A percentile compares a stretch with the other conserved stretches of the same genome.
These are phyloP conservation scores for Callimorpha dominula DNA, from an alignment of 2,888 invertebrate species.

Conservation along the genomic window DNA sequence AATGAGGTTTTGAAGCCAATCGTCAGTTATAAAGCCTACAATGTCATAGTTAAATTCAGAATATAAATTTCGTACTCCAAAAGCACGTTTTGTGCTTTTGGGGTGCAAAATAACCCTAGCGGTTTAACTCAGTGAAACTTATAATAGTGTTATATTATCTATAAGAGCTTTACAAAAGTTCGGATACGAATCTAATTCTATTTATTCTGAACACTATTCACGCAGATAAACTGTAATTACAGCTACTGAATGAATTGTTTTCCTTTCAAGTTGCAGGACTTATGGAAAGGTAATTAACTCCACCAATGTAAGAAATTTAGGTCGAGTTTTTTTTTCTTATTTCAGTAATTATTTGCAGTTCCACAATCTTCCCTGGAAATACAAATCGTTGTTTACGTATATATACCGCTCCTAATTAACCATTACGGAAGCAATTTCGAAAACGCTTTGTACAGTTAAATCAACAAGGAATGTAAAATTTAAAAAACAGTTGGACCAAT, in stretches of 20 bases:
- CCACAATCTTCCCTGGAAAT: constrained; percentile 30
- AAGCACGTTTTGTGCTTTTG: neutral
- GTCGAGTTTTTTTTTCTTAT: constrained; percentile 37
- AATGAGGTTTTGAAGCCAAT: neutral
- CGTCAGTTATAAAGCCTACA: neutral
- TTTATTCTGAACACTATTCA: constrained; percentile 18
- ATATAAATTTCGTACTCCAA: constrained; percentile 2
- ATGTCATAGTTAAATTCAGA: constrained; percentile 5
- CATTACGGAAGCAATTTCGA: constrained; percentile 30
- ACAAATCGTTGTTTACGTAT: constrained; percentile 36
- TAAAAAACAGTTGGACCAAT: neutral
- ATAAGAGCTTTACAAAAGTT: constrained; percentile 6
- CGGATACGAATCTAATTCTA: constrained; percentile 20
- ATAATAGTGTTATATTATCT: constrained; percentile 24
- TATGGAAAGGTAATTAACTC: constrained; percentile 42
- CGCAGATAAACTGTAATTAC: constrained; percentile 27
- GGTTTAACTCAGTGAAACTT: constrained; percentile 26
- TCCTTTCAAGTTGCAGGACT: constrained; percentile 26
- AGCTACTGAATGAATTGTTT: constrained; percentile 32
- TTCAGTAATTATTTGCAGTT: constrained; percentile 43
- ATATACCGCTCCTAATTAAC: constrained; percentile 35
- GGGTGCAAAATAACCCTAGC: constrained; percentile 21
- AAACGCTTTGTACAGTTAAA: constrained; percentile 19
- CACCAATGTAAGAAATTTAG: constrained; percentile 46
- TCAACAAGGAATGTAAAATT: constrained; percentile 9